Percentiles rank a stretch among this genome's conserved stretches.
phyloP scores from a whole-genome alignment of 2,888 invertebrate species.

The Aphelenchoides bicaudatus region DNA sequence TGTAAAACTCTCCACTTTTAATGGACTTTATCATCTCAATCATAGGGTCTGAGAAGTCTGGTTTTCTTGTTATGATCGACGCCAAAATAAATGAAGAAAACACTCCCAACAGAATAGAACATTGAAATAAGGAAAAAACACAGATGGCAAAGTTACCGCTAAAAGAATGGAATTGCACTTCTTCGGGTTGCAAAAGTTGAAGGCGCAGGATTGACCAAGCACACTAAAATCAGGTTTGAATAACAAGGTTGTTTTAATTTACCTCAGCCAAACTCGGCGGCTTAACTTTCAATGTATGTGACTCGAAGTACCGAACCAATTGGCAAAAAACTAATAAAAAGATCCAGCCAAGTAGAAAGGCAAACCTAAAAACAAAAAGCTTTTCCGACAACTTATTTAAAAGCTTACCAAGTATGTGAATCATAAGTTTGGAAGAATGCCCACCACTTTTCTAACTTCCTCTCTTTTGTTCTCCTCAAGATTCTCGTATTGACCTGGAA shows the following conservation, averaged over 20 bases:
- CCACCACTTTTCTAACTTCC: background rate
- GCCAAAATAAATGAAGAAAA: slow-evolving; percentile 9
- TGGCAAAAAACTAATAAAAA: background rate
- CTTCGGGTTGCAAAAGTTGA: background rate
- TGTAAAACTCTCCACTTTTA: background rate
- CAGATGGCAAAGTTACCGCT: background rate
- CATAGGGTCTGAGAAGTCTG: background rate
- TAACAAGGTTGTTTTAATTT: background rate
- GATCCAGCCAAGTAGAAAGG: background rate
- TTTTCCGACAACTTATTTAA: too few species aligned
- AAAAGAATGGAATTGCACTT: background rate
- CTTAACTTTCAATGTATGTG: background rate
- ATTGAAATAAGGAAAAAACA: background rate
- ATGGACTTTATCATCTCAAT: background rate
- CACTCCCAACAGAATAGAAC: slow-evolving; percentile 8
- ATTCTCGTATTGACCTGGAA: slow-evolving; percentile 3
- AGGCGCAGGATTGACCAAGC: slow-evolving; percentile 1
- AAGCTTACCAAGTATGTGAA: too few species aligned
- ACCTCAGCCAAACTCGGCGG: slow-evolving; percentile 1
- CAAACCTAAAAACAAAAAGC: too few species aligned
- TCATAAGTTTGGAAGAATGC: too few species aligned
- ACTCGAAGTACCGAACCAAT: background rate
- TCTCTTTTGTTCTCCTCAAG: background rate
- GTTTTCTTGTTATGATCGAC: background rate
- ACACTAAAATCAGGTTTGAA: background rate